Percentiles rank a stretch among this genome's conserved stretches.
Evolutionary conservation across 2,113 vertebrate species (phyloP).

Genomic region (Neomonachus schauinslandi): DNA sequence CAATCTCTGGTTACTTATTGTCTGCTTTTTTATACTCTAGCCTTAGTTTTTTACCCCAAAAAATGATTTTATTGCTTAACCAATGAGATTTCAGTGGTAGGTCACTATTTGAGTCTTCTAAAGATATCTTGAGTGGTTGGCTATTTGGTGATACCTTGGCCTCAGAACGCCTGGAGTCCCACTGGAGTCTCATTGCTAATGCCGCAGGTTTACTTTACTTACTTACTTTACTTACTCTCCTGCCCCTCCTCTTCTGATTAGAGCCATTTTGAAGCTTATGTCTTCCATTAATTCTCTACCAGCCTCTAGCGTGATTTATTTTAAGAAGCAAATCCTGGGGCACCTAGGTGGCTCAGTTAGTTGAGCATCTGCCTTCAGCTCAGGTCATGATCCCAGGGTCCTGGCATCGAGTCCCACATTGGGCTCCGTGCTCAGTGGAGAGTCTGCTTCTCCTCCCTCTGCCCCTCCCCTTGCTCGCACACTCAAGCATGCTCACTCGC

Average conservation of each 20-base stretch:
- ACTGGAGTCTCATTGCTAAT: background rate
- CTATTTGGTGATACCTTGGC: background rate
- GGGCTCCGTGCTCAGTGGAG: background rate
- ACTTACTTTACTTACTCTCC: background rate
- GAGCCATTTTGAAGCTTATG: background rate
- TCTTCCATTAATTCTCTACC: background rate
- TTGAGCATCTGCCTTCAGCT: background rate
- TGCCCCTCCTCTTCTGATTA: background rate
- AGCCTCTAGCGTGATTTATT: background rate
- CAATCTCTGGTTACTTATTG: background rate
- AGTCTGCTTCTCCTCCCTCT: background rate
- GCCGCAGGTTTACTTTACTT: background rate
- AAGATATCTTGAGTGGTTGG: background rate
- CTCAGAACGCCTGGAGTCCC: background rate
- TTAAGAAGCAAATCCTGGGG: conserved; percentile 32
- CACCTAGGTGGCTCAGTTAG: background rate
- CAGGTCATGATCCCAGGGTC: background rate
- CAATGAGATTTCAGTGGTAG: background rate
- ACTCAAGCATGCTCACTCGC: background rate
- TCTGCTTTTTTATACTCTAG: background rate
- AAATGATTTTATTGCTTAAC: conserved; percentile 2
- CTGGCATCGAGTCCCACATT: background rate
- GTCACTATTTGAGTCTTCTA: background rate
- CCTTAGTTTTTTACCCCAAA: background rate
- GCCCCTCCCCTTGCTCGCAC: background rate